These are phyloP conservation scores for Chiloscyllium punctatum DNA, from an alignment of 2,797 vertebrate species.

Conservation along the genomic window DNA sequence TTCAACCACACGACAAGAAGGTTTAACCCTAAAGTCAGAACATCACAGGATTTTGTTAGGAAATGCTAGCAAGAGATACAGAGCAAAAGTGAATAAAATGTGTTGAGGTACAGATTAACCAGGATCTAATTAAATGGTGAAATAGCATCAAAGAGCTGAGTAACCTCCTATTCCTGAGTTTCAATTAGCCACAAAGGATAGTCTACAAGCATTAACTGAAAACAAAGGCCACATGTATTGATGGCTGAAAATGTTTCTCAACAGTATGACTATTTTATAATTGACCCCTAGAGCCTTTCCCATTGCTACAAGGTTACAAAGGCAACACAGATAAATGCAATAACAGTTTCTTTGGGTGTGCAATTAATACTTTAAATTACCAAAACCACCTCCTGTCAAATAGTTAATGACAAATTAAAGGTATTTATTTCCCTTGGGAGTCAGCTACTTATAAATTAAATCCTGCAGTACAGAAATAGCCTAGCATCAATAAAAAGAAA, in stretches of 20 bases:
- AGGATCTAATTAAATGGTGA: neutral
- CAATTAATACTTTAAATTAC: neutral
- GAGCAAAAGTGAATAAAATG: neutral
- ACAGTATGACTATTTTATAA: neutral
- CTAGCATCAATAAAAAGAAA: neutral
- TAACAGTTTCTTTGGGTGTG: neutral
- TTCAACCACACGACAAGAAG: neutral
- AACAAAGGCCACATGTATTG: neutral
- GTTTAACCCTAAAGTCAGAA: neutral
- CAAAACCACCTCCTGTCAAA: neutral
- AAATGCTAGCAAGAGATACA: neutral
- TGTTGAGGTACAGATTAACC: neutral
- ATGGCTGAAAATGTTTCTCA: neutral
- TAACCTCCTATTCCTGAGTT: neutral
- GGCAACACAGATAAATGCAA: neutral
- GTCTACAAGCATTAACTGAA: neutral
- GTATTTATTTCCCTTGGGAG: neutral
- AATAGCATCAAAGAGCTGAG: neutral
- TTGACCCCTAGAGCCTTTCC: neutral
- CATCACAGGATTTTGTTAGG: neutral
- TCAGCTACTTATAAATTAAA: neutral
- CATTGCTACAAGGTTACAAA: neutral
- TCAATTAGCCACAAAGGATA: neutral
- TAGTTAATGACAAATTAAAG: neutral
- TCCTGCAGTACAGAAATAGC: neutral